Evolutionary conservation across 2,113 vertebrate species (phyloP).

Genomic region (Dryoscopus gambensis): DNA sequence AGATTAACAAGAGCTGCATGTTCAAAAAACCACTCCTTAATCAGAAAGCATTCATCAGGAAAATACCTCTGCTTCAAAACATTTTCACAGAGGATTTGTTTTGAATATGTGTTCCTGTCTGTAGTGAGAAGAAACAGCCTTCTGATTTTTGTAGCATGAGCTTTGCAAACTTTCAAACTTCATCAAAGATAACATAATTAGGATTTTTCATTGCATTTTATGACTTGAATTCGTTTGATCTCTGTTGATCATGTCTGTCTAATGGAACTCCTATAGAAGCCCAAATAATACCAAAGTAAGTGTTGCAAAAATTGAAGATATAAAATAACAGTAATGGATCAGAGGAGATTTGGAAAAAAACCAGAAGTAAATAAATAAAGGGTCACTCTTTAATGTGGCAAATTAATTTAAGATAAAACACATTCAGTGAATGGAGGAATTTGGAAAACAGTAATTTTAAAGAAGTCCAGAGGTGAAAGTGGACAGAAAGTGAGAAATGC

Average conservation of each 20-base stretch:
- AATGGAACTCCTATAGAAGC: not conserved
- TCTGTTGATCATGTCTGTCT: not conserved
- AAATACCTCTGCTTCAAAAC: not conserved
- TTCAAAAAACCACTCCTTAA: not conserved
- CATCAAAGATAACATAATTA: not conserved
- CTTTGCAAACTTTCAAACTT: not conserved
- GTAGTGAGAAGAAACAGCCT: not conserved
- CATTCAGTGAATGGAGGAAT: not conserved
- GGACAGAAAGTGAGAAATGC: not conserved
- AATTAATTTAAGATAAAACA: not conserved
- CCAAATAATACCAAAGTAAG: not conserved
- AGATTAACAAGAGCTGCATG: not conserved
- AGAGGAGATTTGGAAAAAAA: not conserved
- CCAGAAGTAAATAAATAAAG: not conserved
- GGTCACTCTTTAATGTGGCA: not conserved
- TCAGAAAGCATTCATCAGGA: not conserved
- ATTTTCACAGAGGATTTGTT: constrained; percentile 25
- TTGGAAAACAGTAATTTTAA: not conserved
- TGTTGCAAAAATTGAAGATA: not conserved
- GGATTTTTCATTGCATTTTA: not conserved
- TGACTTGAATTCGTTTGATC: not conserved
- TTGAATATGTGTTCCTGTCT: not conserved
- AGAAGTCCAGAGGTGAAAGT: not conserved
- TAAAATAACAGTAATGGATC: not conserved
- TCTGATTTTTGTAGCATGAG: not conserved